These are phyloP conservation scores for Onychomys arenicola DNA, from an alignment of 2,797 vertebrate species.

Conservation along the genomic window DNA sequence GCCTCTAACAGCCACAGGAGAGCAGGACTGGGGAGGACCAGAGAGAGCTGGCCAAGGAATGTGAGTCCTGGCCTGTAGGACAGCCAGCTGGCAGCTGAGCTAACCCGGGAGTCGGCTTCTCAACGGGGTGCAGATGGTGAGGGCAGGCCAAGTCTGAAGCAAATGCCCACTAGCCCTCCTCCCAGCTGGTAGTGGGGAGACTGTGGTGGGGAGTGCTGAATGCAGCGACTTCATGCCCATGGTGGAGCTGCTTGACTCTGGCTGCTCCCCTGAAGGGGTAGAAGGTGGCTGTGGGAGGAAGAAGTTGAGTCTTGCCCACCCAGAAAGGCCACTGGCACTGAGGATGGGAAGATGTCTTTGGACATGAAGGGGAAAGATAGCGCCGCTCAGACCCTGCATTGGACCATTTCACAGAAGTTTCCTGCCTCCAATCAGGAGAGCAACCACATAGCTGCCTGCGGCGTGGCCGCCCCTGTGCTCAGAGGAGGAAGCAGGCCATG, in stretches of 20 bases:
- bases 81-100: not conserved
- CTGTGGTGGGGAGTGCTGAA: rapidly evolving
- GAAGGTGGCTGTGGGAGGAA: not conserved
- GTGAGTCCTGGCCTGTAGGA: not conserved
- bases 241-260: not conserved
- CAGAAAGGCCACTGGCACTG: rapidly evolving
- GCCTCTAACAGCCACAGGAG: not conserved
- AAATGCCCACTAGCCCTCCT: not conserved
- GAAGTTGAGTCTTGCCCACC: not conserved
- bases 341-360: too few species aligned
- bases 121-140: too few species aligned
- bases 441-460: rapidly evolving
- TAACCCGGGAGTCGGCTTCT: not conserved
- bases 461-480: rapidly evolving
- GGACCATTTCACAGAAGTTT: rapidly evolving
- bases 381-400: not conserved
- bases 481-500: not conserved
- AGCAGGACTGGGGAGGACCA: not conserved
- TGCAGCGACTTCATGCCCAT: rapidly evolving
- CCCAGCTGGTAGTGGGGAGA: not conserved
- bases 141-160: not conserved
- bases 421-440: not conserved
- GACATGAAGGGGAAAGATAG: not conserved
- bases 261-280: not conserved
- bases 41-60: not conserved